These are phyloP conservation scores for Matsumyia berberina DNA, from an alignment of 2,888 invertebrate genomes.

Conservation along the genomic window DNA sequence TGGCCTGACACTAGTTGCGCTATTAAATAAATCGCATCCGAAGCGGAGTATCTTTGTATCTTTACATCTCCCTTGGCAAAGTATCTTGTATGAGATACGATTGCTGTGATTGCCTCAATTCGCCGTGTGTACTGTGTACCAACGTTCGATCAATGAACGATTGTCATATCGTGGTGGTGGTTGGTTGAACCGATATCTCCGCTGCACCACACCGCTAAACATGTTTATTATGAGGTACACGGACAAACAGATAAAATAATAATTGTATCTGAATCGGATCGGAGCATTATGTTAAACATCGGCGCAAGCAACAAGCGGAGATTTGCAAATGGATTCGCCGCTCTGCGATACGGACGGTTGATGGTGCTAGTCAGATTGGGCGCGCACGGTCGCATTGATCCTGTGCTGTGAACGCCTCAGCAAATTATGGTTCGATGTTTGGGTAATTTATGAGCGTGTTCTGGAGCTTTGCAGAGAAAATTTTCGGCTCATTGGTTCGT, in stretches of 20 bases:
- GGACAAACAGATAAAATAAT: conserved; percentile 76
- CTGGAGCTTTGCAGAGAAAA: conserved; percentile 47
- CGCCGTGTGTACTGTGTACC: conserved; percentile 40
- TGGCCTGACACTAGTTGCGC: conserved; percentile 76
- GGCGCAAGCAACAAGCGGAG: conserved; percentile 74
- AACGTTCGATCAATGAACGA: conserved; percentile 66
- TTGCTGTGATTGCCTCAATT: conserved; percentile 72
- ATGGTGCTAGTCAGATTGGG: conserved; percentile 66
- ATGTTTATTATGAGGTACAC: conserved; percentile 76
- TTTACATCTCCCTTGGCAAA: conserved; percentile 60
- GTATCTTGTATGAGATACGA: conserved; percentile 70
- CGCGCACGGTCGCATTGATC: conserved; percentile 64
- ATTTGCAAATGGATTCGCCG: conserved; percentile 73
- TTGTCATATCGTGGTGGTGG: conserved; percentile 49
- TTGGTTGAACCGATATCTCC: conserved; percentile 10
- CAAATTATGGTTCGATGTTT: conserved; percentile 75
- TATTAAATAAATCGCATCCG: conserved; percentile 76
- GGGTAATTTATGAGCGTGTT: conserved; percentile 75
- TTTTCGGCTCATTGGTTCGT: conserved; percentile 65
- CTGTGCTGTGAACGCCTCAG: conserved; percentile 73
- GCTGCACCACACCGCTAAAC: conserved; percentile 61
- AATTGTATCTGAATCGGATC: conserved; percentile 76
- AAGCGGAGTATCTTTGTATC: conserved; percentile 72
- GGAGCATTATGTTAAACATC: conserved; percentile 75
- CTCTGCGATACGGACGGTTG: conserved; percentile 38